Evolutionary conservation across 2,113 vertebrate species (phyloP).

Genomic region (Mobula birostris): DNA sequence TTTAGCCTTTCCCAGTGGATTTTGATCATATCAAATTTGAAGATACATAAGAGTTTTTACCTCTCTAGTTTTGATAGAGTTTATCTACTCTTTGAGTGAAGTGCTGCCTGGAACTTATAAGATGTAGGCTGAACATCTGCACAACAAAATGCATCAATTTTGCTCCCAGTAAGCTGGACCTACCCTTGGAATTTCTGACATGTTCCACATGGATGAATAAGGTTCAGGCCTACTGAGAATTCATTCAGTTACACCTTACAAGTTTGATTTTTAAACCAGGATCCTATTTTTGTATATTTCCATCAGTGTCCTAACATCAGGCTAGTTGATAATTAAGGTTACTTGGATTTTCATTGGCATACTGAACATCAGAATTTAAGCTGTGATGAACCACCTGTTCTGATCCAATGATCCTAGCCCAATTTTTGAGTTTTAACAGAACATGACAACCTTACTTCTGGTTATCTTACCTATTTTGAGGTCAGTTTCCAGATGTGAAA

Average conservation of each 20-base stretch:
- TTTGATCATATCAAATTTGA: background rate
- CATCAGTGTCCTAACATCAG: background rate
- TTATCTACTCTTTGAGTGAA: background rate
- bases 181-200: background rate
- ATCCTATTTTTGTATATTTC: background rate
- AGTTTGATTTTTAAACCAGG: background rate
- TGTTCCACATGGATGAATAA: background rate
- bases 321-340: background rate
- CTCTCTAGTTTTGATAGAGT: background rate
- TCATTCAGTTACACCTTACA: background rate
- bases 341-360: background rate
- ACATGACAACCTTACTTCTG: background rate
- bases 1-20: background rate
- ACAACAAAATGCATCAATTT: background rate
- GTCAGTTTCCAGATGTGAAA: background rate
- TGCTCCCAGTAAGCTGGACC: background rate
- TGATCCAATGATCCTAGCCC: background rate
- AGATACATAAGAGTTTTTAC: background rate
- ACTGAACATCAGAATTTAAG: background rate
- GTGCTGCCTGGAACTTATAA: background rate
- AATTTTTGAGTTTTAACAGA: background rate
- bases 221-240: background rate
- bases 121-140: background rate
- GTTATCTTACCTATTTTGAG: background rate
- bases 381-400: background rate